phyloP scores from a whole-genome alignment of 1,140 invertebrate genomes.

The Contarinia nasturtii region DNA sequence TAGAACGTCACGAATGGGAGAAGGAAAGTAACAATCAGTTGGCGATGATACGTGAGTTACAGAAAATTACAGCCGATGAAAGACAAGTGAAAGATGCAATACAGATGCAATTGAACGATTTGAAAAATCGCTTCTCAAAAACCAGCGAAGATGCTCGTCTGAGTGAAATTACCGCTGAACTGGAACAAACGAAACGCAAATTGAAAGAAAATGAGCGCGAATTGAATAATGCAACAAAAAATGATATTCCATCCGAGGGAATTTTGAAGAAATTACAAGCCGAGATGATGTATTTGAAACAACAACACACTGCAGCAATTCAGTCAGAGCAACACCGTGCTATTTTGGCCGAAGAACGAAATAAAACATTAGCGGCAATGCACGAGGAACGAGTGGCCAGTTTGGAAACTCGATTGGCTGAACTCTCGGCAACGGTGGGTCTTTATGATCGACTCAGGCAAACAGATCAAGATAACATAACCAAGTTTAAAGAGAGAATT shows the following conservation, averaged over 20 bases:
- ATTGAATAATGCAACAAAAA: constrained; percentile 3
- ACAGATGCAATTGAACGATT: constrained; percentile 32
- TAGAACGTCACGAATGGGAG: constrained; percentile 57
- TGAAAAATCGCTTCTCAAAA: constrained; percentile 25
- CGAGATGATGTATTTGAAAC: constrained; percentile 49
- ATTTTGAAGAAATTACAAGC: constrained; percentile 44
- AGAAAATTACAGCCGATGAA: constrained; percentile 40
- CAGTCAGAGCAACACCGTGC: constrained; percentile 24
- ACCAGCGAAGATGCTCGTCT: constrained; percentile 13
- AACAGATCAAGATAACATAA: constrained; percentile 54
- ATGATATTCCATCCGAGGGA: constrained; percentile 31
- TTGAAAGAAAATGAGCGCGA: constrained; percentile 33
- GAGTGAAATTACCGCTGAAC: constrained; percentile 34
- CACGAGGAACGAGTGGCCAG: constrained; percentile 58
- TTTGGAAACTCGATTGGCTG: constrained; percentile 57
- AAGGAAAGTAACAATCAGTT: constrained; percentile 56
- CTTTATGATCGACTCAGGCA: constrained; percentile 53
- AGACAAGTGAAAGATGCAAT: constrained; percentile 36
- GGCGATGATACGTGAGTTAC: constrained; percentile 44
- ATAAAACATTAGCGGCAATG: constrained; percentile 38
- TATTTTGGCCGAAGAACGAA: constrained; percentile 43
- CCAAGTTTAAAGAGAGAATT: constrained; percentile 40
- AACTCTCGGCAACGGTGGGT: constrained; percentile 59
- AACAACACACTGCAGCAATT: constrained; percentile 43
- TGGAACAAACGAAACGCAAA: constrained; percentile 41